Evolutionary conservation across 2,888 invertebrate genomes (phyloP).

Genomic region (Omphaloscelis lunosa): DNA sequence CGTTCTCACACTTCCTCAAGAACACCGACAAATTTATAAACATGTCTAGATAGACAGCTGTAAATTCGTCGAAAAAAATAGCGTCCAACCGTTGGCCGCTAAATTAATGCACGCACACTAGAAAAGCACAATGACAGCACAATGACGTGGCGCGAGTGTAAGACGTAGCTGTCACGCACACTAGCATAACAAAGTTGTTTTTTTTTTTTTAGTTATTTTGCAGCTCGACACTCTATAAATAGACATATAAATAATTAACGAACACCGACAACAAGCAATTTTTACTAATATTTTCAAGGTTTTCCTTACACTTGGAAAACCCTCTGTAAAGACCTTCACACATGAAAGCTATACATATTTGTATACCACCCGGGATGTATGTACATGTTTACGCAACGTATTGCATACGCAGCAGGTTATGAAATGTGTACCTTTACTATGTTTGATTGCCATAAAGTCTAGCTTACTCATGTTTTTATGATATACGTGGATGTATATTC

Average conservation of each 20-base stretch:
- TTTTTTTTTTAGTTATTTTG: too few species aligned
- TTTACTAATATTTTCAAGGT: neutral
- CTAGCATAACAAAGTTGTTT: too few species aligned
- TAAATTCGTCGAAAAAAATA: too few species aligned
- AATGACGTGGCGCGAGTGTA: too few species aligned
- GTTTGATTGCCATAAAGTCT: neutral
- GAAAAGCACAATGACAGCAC: too few species aligned
- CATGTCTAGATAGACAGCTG: too few species aligned
- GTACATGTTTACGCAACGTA: neutral
- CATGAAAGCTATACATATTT: neutral
- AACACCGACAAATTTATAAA: neutral
- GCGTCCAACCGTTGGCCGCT: too few species aligned
- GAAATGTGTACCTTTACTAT: neutral
- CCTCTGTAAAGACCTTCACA: neutral
- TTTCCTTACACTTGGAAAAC: conserved; percentile 10
- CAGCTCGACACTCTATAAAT: too few species aligned
- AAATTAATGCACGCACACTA: too few species aligned
- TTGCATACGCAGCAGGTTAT: neutral
- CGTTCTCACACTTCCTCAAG: neutral
- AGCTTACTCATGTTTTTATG: neutral
- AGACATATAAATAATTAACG: neutral
- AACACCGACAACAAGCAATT: neutral
- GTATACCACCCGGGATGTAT: neutral
- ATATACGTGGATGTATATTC: neutral
- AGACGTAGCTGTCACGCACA: too few species aligned